phyloP scores from a whole-genome alignment of 2,113 vertebrate species.

The Prunella himalayana region DNA sequence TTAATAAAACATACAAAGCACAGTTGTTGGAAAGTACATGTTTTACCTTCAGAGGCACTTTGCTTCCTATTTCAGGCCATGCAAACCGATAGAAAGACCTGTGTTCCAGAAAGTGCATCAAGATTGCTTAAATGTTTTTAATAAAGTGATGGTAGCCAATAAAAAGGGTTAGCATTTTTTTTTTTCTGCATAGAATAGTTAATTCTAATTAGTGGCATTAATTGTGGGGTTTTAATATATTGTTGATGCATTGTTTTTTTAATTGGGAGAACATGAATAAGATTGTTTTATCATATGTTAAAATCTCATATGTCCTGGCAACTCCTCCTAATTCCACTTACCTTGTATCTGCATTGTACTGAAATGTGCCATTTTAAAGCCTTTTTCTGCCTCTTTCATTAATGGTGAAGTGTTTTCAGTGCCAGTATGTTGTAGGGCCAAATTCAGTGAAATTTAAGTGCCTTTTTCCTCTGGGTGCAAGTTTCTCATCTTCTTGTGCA shows the following conservation, averaged over 20 bases:
- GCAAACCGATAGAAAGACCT: background rate
- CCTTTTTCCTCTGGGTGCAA: background rate
- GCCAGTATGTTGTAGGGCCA: background rate
- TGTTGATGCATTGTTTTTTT: background rate
- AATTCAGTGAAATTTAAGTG: background rate
- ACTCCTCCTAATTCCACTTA: background rate
- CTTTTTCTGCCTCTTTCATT: background rate
- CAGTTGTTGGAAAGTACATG: rapidly evolving
- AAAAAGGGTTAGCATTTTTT: rapidly evolving
- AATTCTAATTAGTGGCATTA: background rate
- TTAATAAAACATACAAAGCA: background rate
- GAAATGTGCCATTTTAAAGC: background rate
- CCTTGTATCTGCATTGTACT: background rate
- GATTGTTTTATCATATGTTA: background rate
- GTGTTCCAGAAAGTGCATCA: background rate
- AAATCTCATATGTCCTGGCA: background rate
- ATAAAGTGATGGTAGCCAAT: background rate
- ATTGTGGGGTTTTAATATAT: rapidly evolving
- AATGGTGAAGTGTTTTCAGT: background rate
- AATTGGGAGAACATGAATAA: background rate
- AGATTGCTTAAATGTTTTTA: background rate
- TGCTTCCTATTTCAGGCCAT: background rate
- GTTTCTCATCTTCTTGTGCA: background rate
- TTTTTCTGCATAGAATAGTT: background rate
- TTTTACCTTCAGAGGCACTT: background rate